Percentiles rank a stretch among this genome's conserved stretches.
Conservation (phyloP, 1,140 invertebrate genomes). For the Eurosta solidaginis region DNA sequence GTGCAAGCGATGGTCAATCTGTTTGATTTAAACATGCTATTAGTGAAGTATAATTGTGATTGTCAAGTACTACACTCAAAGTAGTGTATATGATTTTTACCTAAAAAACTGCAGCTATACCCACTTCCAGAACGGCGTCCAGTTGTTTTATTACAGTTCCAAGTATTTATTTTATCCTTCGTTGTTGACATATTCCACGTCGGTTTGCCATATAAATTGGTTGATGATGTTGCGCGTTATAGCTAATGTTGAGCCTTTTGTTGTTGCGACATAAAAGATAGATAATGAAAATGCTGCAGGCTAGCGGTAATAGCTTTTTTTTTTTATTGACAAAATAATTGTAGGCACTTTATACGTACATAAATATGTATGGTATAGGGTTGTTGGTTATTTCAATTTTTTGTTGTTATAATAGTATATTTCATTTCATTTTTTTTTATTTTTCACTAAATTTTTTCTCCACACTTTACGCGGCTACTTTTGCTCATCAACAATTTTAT, state of each 20-base stretch:
- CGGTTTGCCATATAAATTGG: not conserved
- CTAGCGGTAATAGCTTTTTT: not conserved
- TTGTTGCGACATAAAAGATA: not conserved
- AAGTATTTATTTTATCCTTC: conserved; percentile 59
- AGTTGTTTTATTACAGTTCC: conserved; percentile 59
- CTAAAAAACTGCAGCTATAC: conserved; percentile 59
- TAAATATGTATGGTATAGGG: no score
- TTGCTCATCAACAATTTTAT: not conserved
- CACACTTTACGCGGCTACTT: not conserved
- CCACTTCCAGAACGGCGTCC: conserved; percentile 57
- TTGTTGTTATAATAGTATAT: no score
- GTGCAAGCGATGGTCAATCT: no score
- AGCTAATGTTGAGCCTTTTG: not conserved
- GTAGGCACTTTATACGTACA: not conserved
- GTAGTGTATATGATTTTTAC: conserved; percentile 36
- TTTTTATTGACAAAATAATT: not conserved
- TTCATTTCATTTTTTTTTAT: no score
- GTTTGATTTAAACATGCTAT: no score
- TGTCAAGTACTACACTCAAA: no score
- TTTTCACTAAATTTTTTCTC: not conserved
- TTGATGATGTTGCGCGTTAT: not conserved
- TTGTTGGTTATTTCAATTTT: no score
- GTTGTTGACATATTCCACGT: conserved; percentile 35
- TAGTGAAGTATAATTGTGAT: no score
- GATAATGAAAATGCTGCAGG: not conserved